A percentile compares a stretch with the other conserved stretches of the same genome.
Evolutionary conservation across 2,797 vertebrate species (phyloP).

Genomic region (Acipenser ruthenus): DNA sequence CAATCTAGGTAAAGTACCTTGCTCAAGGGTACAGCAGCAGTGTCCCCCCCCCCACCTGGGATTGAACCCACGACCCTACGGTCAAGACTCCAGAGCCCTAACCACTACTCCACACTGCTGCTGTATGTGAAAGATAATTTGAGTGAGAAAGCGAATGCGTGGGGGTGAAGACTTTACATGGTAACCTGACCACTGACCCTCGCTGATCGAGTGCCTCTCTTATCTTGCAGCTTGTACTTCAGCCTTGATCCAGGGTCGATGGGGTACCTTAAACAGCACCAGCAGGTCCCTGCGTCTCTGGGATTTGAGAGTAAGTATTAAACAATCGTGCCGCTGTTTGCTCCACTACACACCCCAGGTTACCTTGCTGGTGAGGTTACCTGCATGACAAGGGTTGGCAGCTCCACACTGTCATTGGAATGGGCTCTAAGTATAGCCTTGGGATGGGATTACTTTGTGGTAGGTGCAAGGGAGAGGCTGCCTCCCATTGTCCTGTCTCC

Average conservation of each 20-base stretch:
- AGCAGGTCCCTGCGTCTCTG: slow-evolving; percentile 50
- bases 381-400: not conserved
- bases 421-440: not conserved
- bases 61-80: too few species aligned
- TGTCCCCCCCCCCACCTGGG: too few species aligned
- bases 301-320: slow-evolving; percentile 51
- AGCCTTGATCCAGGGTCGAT: slow-evolving; percentile 62
- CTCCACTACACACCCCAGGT: not conserved
- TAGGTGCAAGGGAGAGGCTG: not conserved
- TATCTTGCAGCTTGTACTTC: slow-evolving; percentile 68
- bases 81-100: not conserved
- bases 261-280: slow-evolving; percentile 56
- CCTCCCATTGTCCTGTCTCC: not conserved
- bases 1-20: too few species aligned
- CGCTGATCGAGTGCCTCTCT: not conserved
- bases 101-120: not conserved
- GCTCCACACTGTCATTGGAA: not conserved
- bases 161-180: not conserved
- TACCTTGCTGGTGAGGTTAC: not conserved
- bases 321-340: not conserved
- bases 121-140: not conserved
- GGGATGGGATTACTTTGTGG: not conserved
- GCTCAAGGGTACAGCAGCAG: too few species aligned
- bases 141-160: not conserved
- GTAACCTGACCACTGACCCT: not conserved